Evolutionary conservation across 2,888 invertebrate species (phyloP).

Genomic region (Anaspis maculata): DNA sequence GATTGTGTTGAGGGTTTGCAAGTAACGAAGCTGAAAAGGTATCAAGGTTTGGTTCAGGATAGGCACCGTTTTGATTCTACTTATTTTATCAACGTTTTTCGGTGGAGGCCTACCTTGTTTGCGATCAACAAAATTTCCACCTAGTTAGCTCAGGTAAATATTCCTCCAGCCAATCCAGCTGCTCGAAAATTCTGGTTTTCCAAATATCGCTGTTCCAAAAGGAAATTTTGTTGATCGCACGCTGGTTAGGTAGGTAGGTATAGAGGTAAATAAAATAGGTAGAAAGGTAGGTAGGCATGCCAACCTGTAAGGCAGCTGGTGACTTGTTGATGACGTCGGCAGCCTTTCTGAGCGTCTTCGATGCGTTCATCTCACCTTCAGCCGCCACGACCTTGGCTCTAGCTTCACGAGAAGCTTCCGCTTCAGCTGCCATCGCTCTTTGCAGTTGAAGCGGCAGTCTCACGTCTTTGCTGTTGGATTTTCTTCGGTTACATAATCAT

Average conservation of each 20-base stretch:
- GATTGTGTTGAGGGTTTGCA: conserved; percentile 85
- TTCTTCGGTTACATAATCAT: no score
- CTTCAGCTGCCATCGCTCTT: conserved; percentile 77
- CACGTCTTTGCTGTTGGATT: conserved; percentile 66
- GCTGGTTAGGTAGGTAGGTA: no score
- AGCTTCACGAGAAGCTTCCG: conserved; percentile 71
- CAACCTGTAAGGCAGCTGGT: conserved; percentile 69
- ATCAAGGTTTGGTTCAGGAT: no score
- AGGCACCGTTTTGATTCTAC: no score
- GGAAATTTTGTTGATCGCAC: no score
- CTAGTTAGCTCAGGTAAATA: no score
- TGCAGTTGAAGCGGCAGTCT: conserved; percentile 68
- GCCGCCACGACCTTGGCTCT: conserved; percentile 73
- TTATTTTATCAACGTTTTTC: conserved; percentile 11
- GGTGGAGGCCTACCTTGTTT: no score
- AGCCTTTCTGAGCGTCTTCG: conserved; percentile 76
- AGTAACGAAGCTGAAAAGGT: conserved; percentile 68
- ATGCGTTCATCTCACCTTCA: conserved; percentile 81
- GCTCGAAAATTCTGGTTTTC: no score
- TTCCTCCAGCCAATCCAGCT: no score
- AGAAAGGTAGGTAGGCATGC: no score
- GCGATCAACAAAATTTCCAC: neutral
- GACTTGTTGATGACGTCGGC: conserved; percentile 76
- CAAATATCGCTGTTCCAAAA: no score
- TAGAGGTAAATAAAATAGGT: no score